phyloP scores from a whole-genome alignment of 2,888 invertebrate genomes.

The Amitus sp. region DNA sequence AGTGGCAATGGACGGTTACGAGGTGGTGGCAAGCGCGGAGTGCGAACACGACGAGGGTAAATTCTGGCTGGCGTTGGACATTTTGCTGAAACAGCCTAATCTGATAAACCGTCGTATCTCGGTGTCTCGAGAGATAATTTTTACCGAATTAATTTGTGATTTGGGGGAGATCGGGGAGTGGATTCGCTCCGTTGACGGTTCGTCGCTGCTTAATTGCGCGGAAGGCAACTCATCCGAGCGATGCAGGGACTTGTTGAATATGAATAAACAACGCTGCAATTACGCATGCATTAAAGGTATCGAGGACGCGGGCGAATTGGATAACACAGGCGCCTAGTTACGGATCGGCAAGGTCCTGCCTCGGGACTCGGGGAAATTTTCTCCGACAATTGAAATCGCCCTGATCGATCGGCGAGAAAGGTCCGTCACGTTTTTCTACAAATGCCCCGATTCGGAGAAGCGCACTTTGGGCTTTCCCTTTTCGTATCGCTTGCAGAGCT shows the following conservation, averaged over 20 bases:
- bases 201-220: conserved; percentile 17
- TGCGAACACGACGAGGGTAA: conserved; percentile 41
- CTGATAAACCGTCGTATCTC: conserved; percentile 78
- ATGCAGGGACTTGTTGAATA: conserved; percentile 29
- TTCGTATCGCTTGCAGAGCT: conserved; percentile 48
- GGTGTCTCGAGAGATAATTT: conserved; percentile 61
- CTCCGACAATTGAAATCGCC: conserved; percentile 61
- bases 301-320: conserved; percentile 17
- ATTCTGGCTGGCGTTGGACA: conserved; percentile 74
- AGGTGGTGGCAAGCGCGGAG: conserved; percentile 11
- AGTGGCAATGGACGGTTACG: conserved; percentile 33
- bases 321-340: conserved; percentile 54
- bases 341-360: conserved; percentile 65
- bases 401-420: conserved; percentile 61
- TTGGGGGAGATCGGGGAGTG: conserved; percentile 22
- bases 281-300: not conserved
- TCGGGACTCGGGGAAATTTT: conserved; percentile 58
- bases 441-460: conserved; percentile 59
- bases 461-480: conserved; percentile 65
- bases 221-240: conserved; percentile 26
- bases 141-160: conserved; percentile 31
- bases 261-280: conserved; percentile 10
- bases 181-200: conserved; percentile 20
- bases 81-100: conserved; percentile 77
- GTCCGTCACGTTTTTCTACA: conserved; percentile 67